Evolutionary conservation across 2,113 vertebrate genomes (phyloP).

Genomic region (Leucosticte australis): DNA sequence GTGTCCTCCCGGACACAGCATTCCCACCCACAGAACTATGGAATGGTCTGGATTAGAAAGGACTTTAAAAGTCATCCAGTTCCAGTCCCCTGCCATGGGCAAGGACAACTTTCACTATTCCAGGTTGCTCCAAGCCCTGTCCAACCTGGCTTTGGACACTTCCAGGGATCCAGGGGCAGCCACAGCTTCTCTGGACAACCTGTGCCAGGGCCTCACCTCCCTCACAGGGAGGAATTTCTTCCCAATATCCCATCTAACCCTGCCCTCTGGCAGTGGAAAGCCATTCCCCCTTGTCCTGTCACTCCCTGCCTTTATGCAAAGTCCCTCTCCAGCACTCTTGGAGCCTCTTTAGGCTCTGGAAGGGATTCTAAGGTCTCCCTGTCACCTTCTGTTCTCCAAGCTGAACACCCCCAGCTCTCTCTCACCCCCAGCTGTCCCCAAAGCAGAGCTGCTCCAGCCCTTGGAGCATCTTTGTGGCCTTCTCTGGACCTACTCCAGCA

Average conservation of each 20-base stretch:
- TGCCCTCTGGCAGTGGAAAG: background rate
- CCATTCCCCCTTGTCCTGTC: background rate
- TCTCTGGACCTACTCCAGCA: background rate
- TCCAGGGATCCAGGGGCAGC: background rate
- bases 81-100: background rate
- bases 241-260: background rate
- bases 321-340: background rate
- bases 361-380: background rate
- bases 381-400: background rate
- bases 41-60: background rate
- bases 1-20: rapidly evolving
- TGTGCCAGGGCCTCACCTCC: background rate
- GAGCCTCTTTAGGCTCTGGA: background rate
- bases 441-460: background rate
- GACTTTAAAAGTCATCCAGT: background rate
- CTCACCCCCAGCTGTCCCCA: background rate
- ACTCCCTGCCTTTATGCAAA: background rate
- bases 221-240: background rate
- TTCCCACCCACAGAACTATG: background rate
- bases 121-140: background rate
- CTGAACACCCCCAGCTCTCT: background rate
- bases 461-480: background rate
- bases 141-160: background rate
- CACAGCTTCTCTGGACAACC: background rate
- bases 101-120: rapidly evolving